These are phyloP conservation scores for Melanerpes aurifrons DNA, from an alignment of 2,113 vertebrate genomes.

Conservation along the genomic window DNA sequence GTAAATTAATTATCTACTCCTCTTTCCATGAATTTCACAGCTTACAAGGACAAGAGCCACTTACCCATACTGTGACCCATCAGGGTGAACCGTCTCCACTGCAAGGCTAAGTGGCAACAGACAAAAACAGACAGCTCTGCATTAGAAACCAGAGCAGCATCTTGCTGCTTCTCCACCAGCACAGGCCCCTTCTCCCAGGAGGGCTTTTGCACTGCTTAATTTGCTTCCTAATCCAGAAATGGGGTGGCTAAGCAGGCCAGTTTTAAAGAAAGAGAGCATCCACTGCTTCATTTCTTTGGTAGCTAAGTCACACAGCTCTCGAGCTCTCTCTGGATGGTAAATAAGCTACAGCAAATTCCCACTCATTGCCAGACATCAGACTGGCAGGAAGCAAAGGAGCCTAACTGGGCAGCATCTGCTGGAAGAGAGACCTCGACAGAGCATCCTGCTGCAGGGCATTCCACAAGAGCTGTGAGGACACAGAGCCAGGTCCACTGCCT, in stretches of 20 bases:
- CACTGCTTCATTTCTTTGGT: neutral
- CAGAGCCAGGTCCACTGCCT: neutral
- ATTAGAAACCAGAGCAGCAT: neutral
- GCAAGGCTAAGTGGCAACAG: slow-evolving; percentile 82
- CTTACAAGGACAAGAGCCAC: slow-evolving; percentile 45
- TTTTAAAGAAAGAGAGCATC: slow-evolving; percentile 18
- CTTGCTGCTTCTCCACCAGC: neutral
- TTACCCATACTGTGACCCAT: slow-evolving; percentile 95
- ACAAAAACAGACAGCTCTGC: slow-evolving; percentile 23
- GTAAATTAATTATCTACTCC: slow-evolving; percentile 26
- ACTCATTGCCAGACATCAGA: neutral
- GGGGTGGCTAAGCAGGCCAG: neutral
- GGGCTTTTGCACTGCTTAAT: slow-evolving; percentile 1
- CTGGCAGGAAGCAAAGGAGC: slow-evolving; percentile 22
- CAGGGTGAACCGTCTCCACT: slow-evolving; percentile 87
- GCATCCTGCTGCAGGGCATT: neutral
- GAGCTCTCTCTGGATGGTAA: neutral
- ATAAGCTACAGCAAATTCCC: neutral
- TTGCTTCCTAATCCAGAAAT: slow-evolving; percentile 34
- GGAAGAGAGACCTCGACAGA: neutral
- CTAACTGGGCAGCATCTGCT: neutral
- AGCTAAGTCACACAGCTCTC: neutral
- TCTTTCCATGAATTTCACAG: neutral
- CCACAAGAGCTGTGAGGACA: neutral
- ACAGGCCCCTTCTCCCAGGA: neutral